Conservation (phyloP, 2,797 vertebrate species). For the Falco naumanni region DNA sequence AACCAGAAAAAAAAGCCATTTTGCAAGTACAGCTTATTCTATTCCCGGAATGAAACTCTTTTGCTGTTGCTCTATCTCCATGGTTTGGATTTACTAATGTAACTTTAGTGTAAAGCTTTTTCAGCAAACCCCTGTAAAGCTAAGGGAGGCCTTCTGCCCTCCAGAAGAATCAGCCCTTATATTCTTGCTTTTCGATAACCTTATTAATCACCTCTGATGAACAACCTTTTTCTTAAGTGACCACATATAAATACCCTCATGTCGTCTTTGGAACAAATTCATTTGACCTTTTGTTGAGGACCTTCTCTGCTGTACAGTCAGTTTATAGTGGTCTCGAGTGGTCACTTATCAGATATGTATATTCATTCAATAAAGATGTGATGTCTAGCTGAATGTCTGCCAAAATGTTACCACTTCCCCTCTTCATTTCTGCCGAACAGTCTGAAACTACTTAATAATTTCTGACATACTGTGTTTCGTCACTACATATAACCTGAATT, state of each 20-base stretch:
- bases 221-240: neutral
- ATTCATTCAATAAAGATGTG: conserved; percentile 1
- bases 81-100: neutral
- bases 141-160: neutral
- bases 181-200: neutral
- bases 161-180: neutral
- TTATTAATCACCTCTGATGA: neutral
- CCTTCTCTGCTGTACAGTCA: neutral
- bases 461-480: conserved; percentile 43
- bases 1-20: neutral
- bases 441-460: conserved; percentile 19
- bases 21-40: conserved; percentile 14
- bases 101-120: neutral
- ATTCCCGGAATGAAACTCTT: neutral
- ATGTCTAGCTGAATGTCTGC: neutral
- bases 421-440: neutral
- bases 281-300: conserved; percentile 35
- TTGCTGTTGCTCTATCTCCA: neutral
- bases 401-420: neutral
- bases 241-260: neutral
- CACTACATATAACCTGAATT: neutral
- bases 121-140: neutral
- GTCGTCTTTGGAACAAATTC: conserved; percentile 7
- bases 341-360: conserved; percentile 6
- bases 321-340: neutral